Conservation (phyloP, 2,888 invertebrate species). For the Neocrepidodera transversa region DNA sequence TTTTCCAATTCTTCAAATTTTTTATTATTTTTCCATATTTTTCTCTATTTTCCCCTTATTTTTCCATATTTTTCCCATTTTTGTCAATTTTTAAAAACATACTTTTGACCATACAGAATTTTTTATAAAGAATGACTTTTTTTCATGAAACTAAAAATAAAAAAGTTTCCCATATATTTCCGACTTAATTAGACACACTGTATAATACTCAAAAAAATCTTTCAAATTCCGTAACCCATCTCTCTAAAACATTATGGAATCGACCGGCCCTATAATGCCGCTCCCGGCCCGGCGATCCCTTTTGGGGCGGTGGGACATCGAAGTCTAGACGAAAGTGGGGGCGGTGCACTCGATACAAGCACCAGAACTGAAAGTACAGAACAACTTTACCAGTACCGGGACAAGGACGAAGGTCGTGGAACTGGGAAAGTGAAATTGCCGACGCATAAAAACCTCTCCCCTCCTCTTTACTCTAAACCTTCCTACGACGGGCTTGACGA, state of each 20-base stretch:
- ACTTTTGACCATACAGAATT: too few species aligned
- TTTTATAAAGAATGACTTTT: too few species aligned
- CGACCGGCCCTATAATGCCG: conserved; percentile 1
- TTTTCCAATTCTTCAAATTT: too few species aligned
- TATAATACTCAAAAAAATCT: too few species aligned
- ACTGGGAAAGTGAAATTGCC: conserved; percentile 59
- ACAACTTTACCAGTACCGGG: conserved; percentile 44
- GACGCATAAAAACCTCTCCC: conserved; percentile 56
- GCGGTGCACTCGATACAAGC: conserved; percentile 43
- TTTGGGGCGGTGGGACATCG: conserved; percentile 40
- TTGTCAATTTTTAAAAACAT: too few species aligned
- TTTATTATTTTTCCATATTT: too few species aligned
- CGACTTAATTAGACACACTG: too few species aligned
- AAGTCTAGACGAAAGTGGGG: conserved; percentile 45
- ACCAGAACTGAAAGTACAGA: conserved; percentile 14
- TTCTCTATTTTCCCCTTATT: too few species aligned
- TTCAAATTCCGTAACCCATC: conserved; percentile 17
- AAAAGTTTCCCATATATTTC: too few species aligned
- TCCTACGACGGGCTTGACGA: too few species aligned
- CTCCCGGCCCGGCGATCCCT: conserved; percentile 16
- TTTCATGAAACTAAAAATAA: too few species aligned
- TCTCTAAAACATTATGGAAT: background rate
- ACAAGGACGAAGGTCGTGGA: conserved; percentile 60
- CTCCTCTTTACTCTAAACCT: background rate
- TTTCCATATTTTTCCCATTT: too few species aligned